Percentiles rank a stretch among this genome's conserved stretches.
Evolutionary conservation across 2,888 invertebrate species (phyloP).

Genomic region (Dusona sp.): DNA sequence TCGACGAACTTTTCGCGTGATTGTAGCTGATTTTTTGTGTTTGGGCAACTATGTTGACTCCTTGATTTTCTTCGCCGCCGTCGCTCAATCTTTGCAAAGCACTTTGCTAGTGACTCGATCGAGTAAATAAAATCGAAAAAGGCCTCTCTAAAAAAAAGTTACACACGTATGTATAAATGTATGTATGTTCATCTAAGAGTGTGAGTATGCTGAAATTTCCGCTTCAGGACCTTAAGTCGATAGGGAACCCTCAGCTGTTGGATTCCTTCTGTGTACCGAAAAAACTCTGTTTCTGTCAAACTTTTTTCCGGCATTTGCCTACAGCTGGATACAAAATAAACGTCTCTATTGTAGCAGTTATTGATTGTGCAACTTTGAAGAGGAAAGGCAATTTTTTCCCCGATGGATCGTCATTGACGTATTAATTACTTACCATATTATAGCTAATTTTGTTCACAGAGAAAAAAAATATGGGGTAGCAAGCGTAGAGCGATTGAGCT

Average conservation of each 20-base stretch:
- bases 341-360: not conserved
- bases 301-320: not conserved
- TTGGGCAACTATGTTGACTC: not conserved
- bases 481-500: not conserved
- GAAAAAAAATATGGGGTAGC: not conserved
- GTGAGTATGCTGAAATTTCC: conserved; percentile 6
- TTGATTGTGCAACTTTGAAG: not conserved
- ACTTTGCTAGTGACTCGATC: conserved; percentile 22
- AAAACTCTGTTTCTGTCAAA: not conserved
- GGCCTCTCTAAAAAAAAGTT: conserved; percentile 11
- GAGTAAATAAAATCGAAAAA: conserved; percentile 46
- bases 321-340: not conserved
- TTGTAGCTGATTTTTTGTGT: conserved; percentile 11
- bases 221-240: conserved; percentile 8
- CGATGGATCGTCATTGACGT: not conserved
- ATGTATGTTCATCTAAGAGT: not conserved
- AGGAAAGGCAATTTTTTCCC: not conserved
- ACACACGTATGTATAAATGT: not conserved
- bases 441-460: not conserved
- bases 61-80: not conserved
- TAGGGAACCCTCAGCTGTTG: conserved; percentile 17
- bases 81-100: not conserved
- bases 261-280: not conserved
- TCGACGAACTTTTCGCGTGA: conserved; percentile 39
- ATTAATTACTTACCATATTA: not conserved